Evolutionary conservation across 2,888 invertebrate species (phyloP).

Genomic region (Plutella xylostella): DNA sequence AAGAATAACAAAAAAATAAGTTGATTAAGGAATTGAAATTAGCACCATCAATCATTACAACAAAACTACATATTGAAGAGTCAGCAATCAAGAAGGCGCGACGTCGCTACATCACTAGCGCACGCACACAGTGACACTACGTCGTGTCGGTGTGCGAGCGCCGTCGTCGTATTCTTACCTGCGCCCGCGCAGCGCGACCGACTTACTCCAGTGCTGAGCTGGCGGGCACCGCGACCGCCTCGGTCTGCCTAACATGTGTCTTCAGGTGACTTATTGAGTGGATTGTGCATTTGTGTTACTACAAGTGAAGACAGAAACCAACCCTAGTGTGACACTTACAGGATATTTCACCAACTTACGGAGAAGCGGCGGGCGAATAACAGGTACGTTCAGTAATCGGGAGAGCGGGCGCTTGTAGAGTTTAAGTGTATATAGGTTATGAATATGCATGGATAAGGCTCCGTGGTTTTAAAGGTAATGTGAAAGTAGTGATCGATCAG

Average conservation of each 20-base stretch:
- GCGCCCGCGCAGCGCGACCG: conserved; percentile 47
- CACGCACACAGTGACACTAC: conserved; percentile 24
- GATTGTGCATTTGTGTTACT: conserved; percentile 36
- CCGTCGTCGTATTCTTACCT: conserved; percentile 53
- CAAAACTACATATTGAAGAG: too few species aligned
- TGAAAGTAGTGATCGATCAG: conserved; percentile 63
- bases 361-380: not conserved
- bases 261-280: conserved; percentile 51
- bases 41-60: too few species aligned
- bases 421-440: too few species aligned
- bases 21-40: too few species aligned
- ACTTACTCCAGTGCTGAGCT: conserved; percentile 59
- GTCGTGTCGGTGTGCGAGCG: conserved; percentile 27
- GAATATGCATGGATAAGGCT: not conserved
- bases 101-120: too few species aligned
- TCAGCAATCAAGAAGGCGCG: too few species aligned
- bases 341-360: not conserved
- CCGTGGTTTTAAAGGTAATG: conserved; percentile 48
- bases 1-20: too few species aligned
- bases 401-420: too few species aligned
- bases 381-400: conserved; percentile 5
- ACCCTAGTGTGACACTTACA: not conserved
- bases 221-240: conserved; percentile 61
- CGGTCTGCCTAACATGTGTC: conserved; percentile 55
- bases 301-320: conserved; percentile 1